Base-by-base conservation (phyloP, 2,888 invertebrate species). In the Poecilus cupreus region DNA sequence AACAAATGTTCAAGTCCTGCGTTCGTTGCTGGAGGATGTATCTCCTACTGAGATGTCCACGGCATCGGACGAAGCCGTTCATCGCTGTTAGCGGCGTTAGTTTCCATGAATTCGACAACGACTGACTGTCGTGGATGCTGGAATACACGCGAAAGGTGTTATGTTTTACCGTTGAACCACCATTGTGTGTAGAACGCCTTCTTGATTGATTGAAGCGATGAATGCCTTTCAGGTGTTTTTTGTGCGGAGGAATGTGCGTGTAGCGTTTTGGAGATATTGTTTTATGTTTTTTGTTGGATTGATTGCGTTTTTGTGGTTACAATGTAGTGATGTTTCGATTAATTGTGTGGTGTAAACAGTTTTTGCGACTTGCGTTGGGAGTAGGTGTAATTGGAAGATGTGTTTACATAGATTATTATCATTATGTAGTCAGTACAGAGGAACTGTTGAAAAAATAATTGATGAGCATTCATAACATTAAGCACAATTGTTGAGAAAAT, bases 81-180 rank as follows among this genome's bases (percentile, higher is more conserved):
- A n/a, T 54, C 11, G 20, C 22, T 54, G 54, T 54, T 54, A 54
- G 11, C 11, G 20, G 10, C 22, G 54, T 54, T 54, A 54, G 11
- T 54, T 54, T 54, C 54, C 60, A 24, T 60, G 60, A 60, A 60
- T 26, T 60, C 11, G 60, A 60, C 57, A 26, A 13, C 8, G 60
- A 20, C 26, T 13, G 10, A 54, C 22, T 60, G 60, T 60, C 60
- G n/a, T n/a, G n/a, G n/a, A n/a, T n/a, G 26, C 24, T 24, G 26
- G 24, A 60, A 60, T 54, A 60, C 60, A 24, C 60, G 26, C 24
- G 24, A 6, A 54, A 60, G 60, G 60, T 60, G 60, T 60, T 60
- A 13, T 26, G 60, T 60, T 60, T 60, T 60, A 60, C 60, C 60
- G 60, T 60, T 60, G 60, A n/a, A n/a, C n/a, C n/a, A n/a, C 24